These are phyloP conservation scores for Heliocidaris tuberculata DNA, from an alignment of 35 echinoderm and acorn worm genomes.

Conservation along the genomic window DNA sequence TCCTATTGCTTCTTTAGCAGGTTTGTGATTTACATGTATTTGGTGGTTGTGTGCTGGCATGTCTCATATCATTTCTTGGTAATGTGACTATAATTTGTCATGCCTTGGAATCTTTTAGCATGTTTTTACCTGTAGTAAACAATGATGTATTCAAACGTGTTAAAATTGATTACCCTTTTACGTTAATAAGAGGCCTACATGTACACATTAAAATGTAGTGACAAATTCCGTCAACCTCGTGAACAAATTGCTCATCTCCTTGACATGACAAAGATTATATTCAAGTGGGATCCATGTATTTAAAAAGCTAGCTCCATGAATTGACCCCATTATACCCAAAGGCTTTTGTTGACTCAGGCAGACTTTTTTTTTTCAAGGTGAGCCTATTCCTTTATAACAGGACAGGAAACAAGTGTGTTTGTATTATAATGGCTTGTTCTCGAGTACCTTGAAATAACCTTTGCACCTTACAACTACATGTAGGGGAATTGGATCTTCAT, in stretches of 20 bases:
- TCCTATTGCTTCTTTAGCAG: too few species aligned
- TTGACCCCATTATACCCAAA: not conserved
- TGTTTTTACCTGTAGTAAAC: too few species aligned
- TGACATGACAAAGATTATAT: not conserved
- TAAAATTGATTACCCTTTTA: too few species aligned
- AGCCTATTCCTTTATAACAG: not conserved
- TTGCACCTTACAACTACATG: not conserved
- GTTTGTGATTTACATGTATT: too few species aligned
- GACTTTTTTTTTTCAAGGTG: not conserved
- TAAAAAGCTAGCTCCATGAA: not conserved
- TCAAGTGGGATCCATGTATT: not conserved
- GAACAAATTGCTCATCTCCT: not conserved
- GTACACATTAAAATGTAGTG: too few species aligned
- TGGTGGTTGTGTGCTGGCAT: too few species aligned
- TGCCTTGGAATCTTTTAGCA: too few species aligned
- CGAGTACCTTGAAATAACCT: not conserved
- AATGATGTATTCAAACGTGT: too few species aligned
- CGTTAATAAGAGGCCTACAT: not conserved
- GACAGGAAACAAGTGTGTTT: constrained; percentile 9
- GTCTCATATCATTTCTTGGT: too few species aligned
- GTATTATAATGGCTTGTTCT: not conserved
- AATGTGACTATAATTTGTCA: too few species aligned
- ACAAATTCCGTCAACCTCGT: not conserved
- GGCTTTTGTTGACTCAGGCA: not conserved
- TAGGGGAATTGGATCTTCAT: not conserved